Evolutionary conservation across 2,797 vertebrate genomes (phyloP).

Genomic region (Spondyliosoma cantharus): DNA sequence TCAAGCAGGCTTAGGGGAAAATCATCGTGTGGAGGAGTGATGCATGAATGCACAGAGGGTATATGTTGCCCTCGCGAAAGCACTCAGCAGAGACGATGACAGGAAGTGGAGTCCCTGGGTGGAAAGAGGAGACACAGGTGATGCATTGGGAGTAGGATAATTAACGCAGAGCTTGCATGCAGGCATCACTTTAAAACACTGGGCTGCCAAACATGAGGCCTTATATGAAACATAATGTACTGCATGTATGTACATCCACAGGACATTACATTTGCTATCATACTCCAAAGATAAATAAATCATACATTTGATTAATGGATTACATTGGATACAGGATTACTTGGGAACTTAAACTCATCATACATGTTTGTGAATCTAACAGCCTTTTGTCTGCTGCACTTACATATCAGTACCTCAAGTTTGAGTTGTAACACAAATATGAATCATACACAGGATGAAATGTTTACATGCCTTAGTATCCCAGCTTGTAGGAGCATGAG

Average conservation of each 20-base stretch:
- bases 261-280: background rate
- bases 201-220: conserved; percentile 2
- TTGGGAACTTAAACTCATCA: background rate
- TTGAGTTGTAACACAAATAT: background rate
- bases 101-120: conserved; percentile 65
- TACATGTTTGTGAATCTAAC: background rate
- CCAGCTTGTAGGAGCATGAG: background rate
- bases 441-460: background rate
- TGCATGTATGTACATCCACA: conserved; percentile 8
- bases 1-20: conserved; percentile 10
- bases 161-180: conserved; percentile 39
- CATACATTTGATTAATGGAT: background rate
- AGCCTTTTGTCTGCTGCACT: background rate
- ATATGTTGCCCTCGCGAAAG: background rate
- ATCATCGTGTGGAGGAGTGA: conserved; percentile 5
- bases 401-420: background rate
- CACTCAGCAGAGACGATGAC: conserved; percentile 40
- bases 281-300: background rate
- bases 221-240: background rate
- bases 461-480: background rate
- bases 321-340: background rate
- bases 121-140: conserved; percentile 47
- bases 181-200: conserved; percentile 25
- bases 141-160: conserved; percentile 43
- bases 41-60: conserved; percentile 25